Conservation (phyloP, 1,140 invertebrate species). For the Chelonus insularis region DNA sequence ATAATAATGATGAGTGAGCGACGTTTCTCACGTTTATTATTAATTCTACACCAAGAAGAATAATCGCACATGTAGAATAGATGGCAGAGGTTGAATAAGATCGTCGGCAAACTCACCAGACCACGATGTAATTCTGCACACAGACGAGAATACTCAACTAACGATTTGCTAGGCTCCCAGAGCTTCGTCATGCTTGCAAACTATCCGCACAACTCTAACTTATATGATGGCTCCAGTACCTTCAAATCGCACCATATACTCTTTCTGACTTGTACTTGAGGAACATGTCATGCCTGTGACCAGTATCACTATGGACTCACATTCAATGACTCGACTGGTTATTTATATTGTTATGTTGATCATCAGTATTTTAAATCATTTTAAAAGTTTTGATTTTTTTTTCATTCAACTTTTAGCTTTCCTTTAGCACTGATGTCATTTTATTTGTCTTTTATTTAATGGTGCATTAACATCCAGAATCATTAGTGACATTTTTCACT, state of each 20-base stretch:
- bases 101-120: background rate
- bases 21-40: constrained; percentile 23
- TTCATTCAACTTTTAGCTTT: no score
- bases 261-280: background rate
- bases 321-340: no score
- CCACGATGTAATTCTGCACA: background rate
- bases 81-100: background rate
- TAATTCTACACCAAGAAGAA: constrained; percentile 13
- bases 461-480: no score
- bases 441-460: no score
- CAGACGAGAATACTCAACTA: constrained; percentile 38
- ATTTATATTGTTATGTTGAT: no score
- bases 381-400: no score
- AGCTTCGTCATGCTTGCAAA: constrained; percentile 46
- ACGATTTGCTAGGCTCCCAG: constrained; percentile 38
- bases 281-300: background rate
- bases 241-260: background rate
- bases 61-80: background rate
- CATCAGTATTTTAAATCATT: no score
- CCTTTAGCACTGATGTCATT: no score
- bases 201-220: constrained; percentile 29
- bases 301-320: background rate
- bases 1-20: background rate
- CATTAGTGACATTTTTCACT: no score
- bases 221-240: background rate